Base-by-base conservation (phyloP, 2,888 invertebrate genomes). In the Euplexia lucipara region DNA sequence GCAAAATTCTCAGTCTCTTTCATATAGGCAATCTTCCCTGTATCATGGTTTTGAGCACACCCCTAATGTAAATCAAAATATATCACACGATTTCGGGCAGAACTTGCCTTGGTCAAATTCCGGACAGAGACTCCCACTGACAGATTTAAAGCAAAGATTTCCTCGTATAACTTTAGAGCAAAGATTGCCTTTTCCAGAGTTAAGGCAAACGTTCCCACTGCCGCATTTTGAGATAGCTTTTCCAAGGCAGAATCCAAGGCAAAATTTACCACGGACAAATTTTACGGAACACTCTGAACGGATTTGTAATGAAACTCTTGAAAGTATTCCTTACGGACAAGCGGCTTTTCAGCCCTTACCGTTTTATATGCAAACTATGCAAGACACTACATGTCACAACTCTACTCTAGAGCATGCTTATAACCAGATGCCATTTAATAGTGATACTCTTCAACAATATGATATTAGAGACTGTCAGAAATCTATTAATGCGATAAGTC, bases 251-350 rank as follows among this genome's bases (percentile, higher is more conserved):
- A 26, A 26, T 5, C 26, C 5, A 26, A 5, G 26, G 26, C 2
- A 26, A 26, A 26, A 5, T 3, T 26, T 45, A 7, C 26, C 8
- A 7, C 30, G 20, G 26, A 2, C 16, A 1, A 10, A 20, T 14
- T 14, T 44, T 16, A 1, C 9, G 0, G 30, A 12, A 35, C 5
- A 12, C 18, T 22, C 1, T 6, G 35, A 66, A 35, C 47, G 0
- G 9, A 5, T 34, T 26, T 34, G 12, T 26, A 9, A 20, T 12
- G 22, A 45, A 58, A 6, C 32, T 26, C 12, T 7, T 16, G 37
- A 51, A 58, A 14, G 20, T 5, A 14, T 39, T 45, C 18, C 18
- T 10, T 7, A 26, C 3, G 30, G 42, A 8, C 35, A 66, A 66
- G 14, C 14, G 35, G 20, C 20, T 4, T 16, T 52, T 16, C 26